phyloP scores from a whole-genome alignment of 2,113 vertebrate genomes.

The Caloenas nicobarica region DNA sequence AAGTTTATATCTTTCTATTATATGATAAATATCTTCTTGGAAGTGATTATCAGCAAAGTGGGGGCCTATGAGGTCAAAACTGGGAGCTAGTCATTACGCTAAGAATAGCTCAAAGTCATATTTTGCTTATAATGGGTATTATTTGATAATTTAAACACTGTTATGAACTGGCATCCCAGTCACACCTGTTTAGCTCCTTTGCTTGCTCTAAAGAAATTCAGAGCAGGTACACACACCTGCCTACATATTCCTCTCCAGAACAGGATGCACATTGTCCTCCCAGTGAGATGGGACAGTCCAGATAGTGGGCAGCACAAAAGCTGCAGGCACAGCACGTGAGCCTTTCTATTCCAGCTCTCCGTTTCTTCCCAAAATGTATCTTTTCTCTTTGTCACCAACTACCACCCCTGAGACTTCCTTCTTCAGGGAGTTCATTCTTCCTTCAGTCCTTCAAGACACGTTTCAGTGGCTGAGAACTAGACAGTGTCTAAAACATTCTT shows the following conservation, averaged over 20 bases:
- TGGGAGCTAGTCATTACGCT: neutral
- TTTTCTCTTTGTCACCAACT: neutral
- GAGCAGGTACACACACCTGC: neutral
- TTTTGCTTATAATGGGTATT: neutral
- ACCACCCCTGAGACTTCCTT: neutral
- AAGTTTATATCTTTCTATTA: neutral
- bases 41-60: neutral
- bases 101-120: neutral
- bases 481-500: neutral
- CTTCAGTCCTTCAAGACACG: neutral
- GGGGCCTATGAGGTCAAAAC: neutral
- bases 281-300: neutral
- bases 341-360: neutral
- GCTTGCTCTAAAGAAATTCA: neutral
- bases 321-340: neutral
- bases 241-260: neutral
- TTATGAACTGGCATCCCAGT: neutral
- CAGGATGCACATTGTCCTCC: neutral
- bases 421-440: neutral
- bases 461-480: neutral
- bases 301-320: neutral
- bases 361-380: neutral
- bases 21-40: neutral
- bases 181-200: neutral
- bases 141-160: neutral